Conservation (phyloP, 2,797 vertebrate genomes). For the Falco columbarius region DNA sequence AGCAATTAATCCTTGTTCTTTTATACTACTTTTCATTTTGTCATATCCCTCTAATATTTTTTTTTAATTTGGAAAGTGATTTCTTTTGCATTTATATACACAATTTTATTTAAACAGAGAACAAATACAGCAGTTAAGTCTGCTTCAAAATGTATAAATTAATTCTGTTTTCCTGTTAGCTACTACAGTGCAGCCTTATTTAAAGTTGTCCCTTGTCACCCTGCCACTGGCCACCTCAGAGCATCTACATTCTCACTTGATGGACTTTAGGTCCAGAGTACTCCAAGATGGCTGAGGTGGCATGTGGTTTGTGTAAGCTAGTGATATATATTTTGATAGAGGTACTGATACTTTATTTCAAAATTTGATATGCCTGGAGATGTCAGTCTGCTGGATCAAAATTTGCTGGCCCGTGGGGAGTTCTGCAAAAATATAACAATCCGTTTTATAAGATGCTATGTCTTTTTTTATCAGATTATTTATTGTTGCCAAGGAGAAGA, state of each 20-base stretch:
- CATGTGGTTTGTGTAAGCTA: not conserved
- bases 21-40: not conserved
- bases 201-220: not conserved
- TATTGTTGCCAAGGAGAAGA: not conserved
- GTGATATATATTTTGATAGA: not conserved
- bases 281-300: not conserved
- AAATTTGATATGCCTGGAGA: not conserved
- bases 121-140: not conserved
- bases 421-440: not conserved
- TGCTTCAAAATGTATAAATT: not conserved
- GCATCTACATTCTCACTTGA: not conserved
- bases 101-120: not conserved
- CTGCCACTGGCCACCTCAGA: not conserved
- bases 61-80: not conserved
- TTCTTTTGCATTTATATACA: not conserved
- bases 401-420: not conserved
- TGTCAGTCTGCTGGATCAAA: not conserved
- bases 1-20: not conserved
- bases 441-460: not conserved
- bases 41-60: not conserved
- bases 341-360: not conserved
- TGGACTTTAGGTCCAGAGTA: not conserved
- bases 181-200: not conserved
- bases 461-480: slow-evolving; percentile 14
- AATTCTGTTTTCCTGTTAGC: not conserved